These are phyloP conservation scores for Apteryx mantelli DNA, from an alignment of 2,113 vertebrate species.

Conservation along the genomic window DNA sequence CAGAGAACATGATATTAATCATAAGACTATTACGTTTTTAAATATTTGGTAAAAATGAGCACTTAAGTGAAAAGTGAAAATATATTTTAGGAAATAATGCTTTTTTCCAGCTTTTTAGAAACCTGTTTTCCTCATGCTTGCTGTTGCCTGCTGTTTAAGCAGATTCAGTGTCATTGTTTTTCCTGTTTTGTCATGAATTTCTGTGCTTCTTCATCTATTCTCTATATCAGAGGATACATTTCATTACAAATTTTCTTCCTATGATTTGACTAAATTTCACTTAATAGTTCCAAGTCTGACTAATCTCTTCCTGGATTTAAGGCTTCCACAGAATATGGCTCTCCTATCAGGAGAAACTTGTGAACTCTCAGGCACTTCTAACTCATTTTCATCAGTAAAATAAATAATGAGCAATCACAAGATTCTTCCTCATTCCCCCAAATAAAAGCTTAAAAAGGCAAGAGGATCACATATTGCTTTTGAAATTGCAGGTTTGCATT, in stretches of 20 bases:
- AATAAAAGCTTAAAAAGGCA: neutral
- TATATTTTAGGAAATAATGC: neutral
- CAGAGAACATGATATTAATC: neutral
- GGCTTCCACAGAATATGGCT: accelerated
- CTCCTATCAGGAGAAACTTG: neutral
- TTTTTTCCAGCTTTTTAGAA: neutral
- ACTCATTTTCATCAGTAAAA: neutral
- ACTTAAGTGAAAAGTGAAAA: neutral
- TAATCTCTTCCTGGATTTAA: neutral
- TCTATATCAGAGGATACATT: neutral
- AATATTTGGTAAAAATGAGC: neutral
- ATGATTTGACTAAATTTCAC: neutral
- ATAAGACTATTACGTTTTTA: neutral
- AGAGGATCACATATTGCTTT: neutral
- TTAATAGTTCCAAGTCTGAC: neutral
- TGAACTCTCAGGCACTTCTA: neutral
- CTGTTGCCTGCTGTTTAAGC: constrained; percentile 10
- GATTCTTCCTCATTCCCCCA: neutral
- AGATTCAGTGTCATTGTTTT: neutral
- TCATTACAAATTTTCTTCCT: neutral
- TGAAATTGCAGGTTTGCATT: neutral
- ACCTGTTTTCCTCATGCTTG: neutral
- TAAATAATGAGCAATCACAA: neutral
- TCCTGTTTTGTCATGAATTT: neutral
- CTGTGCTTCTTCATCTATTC: neutral